Base-by-base conservation (phyloP, 92 coral and sea anemone species). In the Heliopora coerulea region DNA sequence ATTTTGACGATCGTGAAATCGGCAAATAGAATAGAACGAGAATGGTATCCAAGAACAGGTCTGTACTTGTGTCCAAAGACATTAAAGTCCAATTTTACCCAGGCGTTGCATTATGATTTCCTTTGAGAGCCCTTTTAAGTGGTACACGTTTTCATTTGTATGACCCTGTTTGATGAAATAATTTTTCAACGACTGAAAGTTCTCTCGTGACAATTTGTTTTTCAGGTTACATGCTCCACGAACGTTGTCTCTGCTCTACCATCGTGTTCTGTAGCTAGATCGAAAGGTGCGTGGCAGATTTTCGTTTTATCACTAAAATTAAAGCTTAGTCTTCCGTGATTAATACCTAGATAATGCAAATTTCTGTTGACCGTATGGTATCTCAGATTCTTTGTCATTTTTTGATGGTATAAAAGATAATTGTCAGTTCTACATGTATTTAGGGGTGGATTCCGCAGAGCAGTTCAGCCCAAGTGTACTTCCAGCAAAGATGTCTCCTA, bases 401-500 rank as follows among this genome's bases (percentile, higher is more conserved):
- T 50, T 23, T 50, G 11, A 37, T 37, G 11, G 11, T 37, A 37
- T 37, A n/a, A n/a, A n/a, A n/a, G n/a, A n/a, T n/a, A n/a, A n/a
- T n/a, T n/a, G n/a, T n/a, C n/a, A n/a, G n/a, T 37, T 37, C 42
- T 37, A 37, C n/a, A n/a, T n/a, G 11, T 56, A 3, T 56, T 17
- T 28, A 56, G 61, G 8, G 37, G 77, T 70, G 56, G 64, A 54
- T n/a, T 52, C 49, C 31, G 48, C 54, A 26, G 77, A 70, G 35
- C 77, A 70, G 58, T 69, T 56, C 23, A 56, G 54, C 31, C 20
- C 87, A 42, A 75, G 83, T 42, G 65, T 77, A 7, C 88, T 91
- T 63, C 79, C 90, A 35, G 73, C 97, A 24, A 93, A 90, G 74
- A 86, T 88, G 88, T 90, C 98, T 1, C 98, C 98, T 18, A 90